Evolutionary conservation across 64 coral and sea anemone genomes (phyloP).

Genomic region (Acropora yongei): DNA sequence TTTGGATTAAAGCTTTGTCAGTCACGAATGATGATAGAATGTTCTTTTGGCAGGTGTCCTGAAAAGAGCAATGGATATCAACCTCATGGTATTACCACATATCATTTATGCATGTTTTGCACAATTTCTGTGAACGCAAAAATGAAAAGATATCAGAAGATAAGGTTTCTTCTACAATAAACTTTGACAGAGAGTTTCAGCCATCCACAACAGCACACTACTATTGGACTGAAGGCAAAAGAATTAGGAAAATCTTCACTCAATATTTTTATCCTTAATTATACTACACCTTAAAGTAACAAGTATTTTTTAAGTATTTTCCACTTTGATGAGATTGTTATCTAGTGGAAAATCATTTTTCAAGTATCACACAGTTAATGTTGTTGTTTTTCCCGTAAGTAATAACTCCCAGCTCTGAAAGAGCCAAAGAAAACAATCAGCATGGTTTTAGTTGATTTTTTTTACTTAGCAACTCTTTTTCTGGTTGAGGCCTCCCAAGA

Average conservation of each 20-base stretch:
- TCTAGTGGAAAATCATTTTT: slow-evolving; percentile 74
- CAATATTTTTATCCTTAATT: slow-evolving; percentile 77
- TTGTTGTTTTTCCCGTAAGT: slow-evolving; percentile 47
- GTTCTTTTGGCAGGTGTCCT: slow-evolving; percentile 59
- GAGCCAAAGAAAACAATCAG: background rate
- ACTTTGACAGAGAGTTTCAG: slow-evolving; percentile 34
- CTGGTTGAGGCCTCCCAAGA: no score
- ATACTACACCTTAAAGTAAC: slow-evolving; percentile 70
- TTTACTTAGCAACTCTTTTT: no score
- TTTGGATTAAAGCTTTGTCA: slow-evolving; percentile 57
- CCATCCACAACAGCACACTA: slow-evolving; percentile 21
- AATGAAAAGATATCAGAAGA: slow-evolving; percentile 50
- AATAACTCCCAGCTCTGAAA: slow-evolving; percentile 35
- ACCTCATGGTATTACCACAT: slow-evolving; percentile 56
- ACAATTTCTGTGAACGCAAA: slow-evolving; percentile 61
- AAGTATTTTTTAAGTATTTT: slow-evolving; percentile 1
- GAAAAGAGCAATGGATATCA: slow-evolving; percentile 71
- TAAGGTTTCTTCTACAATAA: slow-evolving; percentile 38
- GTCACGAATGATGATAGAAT: slow-evolving; percentile 62
- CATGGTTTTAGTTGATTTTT: no score
- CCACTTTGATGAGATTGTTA: slow-evolving; percentile 79
- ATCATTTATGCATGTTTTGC: slow-evolving; percentile 65
- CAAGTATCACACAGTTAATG: slow-evolving; percentile 66
- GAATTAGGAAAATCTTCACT: slow-evolving; percentile 43
- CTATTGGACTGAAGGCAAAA: slow-evolving; percentile 34